These are phyloP conservation scores for Python bivittatus DNA, from an alignment of 2,113 vertebrate species.

Conservation along the genomic window DNA sequence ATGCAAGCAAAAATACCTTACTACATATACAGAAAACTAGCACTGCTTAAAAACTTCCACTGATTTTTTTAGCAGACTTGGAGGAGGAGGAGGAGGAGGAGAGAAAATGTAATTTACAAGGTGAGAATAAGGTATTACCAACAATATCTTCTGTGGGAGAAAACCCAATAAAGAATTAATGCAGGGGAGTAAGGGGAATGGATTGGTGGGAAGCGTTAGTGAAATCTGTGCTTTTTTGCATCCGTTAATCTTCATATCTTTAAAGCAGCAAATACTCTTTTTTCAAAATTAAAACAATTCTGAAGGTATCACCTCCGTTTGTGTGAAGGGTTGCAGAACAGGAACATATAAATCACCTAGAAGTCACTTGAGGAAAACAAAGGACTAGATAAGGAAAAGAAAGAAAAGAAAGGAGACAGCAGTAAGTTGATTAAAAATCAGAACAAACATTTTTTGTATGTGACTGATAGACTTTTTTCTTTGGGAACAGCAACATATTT, in stretches of 20 bases:
- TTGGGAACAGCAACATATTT: slow-evolving; percentile 59
- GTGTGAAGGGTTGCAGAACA: not conserved
- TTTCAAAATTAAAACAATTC: slow-evolving; percentile 55
- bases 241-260: slow-evolving; percentile 55
- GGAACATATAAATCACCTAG: slow-evolving; percentile 53
- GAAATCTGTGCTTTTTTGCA: slow-evolving; percentile 58
- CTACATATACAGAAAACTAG: not conserved
- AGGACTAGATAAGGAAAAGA: slow-evolving; percentile 14
- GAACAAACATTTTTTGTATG: slow-evolving; percentile 4
- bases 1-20: not conserved
- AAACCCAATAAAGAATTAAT: slow-evolving; percentile 58
- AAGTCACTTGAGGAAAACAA: slow-evolving; percentile 51
- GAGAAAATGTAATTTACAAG: slow-evolving; percentile 51
- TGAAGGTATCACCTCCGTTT: slow-evolving; percentile 39
- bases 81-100: too few species aligned
- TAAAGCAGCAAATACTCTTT: slow-evolving; percentile 54
- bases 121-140: slow-evolving; percentile 61
- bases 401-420: not conserved
- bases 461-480: slow-evolving; percentile 42
- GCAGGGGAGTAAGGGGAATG: slow-evolving; percentile 21
- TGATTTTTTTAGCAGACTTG: not conserved
- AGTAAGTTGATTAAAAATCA: not conserved
- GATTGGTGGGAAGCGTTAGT: slow-evolving; percentile 54
- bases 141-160: slow-evolving; percentile 58
- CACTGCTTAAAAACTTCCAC: not conserved